Conservation (phyloP, 2,113 vertebrate genomes). For the Microcebus griseorufus region DNA sequence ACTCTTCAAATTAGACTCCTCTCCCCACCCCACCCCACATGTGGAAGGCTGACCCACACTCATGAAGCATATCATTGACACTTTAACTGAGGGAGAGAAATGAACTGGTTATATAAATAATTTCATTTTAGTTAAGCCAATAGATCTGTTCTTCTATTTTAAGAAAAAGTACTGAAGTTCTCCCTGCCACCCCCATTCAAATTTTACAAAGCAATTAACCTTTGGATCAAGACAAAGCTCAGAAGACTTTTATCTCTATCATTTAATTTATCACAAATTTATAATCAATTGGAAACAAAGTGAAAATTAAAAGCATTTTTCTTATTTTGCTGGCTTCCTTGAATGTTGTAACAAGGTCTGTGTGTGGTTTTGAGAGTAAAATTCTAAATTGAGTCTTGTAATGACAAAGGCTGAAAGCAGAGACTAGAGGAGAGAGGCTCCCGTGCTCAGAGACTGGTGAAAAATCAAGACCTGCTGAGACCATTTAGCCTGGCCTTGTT, state of each 20-base stretch:
- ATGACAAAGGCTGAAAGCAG: neutral
- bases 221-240: constrained; percentile 6
- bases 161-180: neutral
- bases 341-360: neutral
- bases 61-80: neutral
- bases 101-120: neutral
- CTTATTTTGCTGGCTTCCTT: neutral
- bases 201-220: constrained; percentile 44
- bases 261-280: neutral
- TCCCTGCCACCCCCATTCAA: neutral
- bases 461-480: neutral
- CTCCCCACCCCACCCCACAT: neutral
- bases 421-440: neutral
- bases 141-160: neutral
- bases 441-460: neutral
- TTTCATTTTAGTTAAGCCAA: neutral
- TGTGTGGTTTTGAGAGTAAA: constrained; percentile 34
- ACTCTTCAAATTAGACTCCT: neutral
- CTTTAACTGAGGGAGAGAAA: neutral
- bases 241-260: constrained; percentile 21
- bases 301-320: constrained; percentile 19
- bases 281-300: neutral
- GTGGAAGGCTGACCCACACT: neutral
- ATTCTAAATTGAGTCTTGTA: constrained; percentile 44
- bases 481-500: neutral